Percentiles rank a stretch among this genome's conserved stretches.
Conservation (phyloP, 2,113 vertebrate species). For the Sarotherodon lohbergeri region DNA sequence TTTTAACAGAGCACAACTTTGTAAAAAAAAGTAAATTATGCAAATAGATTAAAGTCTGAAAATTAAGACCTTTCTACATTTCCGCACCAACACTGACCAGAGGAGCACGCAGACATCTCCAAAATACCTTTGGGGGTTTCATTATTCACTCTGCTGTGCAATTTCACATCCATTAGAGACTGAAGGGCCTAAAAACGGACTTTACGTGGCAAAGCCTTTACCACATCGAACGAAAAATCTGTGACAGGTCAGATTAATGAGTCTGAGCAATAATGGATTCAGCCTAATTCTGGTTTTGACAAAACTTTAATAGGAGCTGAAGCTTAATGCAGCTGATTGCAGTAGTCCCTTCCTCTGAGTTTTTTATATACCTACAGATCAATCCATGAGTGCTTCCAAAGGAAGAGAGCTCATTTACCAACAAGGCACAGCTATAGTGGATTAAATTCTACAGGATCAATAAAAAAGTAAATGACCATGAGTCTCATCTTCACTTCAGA, state of each 20-base stretch:
- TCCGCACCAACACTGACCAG: neutral
- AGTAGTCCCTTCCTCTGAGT: neutral
- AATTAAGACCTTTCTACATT: neutral
- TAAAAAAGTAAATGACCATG: neutral
- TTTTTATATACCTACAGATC: neutral
- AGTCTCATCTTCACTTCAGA: neutral
- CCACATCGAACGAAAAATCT: accelerated
- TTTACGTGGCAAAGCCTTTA: neutral
- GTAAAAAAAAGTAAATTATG: neutral
- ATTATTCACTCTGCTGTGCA: neutral
- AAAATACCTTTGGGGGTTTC: neutral
- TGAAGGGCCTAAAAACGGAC: neutral
- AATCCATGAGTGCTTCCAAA: neutral
- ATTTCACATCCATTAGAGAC: neutral
- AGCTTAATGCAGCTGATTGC: neutral
- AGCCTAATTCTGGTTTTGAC: accelerated
- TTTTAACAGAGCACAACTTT: neutral
- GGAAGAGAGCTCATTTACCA: neutral
- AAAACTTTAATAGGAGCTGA: neutral
- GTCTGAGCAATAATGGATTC: neutral
- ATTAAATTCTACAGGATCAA: neutral
- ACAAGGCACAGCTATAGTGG: neutral
- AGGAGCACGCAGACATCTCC: accelerated
- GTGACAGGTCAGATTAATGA: neutral
- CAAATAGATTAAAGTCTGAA: neutral